Percentiles rank a stretch among this genome's conserved stretches.
Conservation (phyloP, 2,888 invertebrate species). For the Parasteatoda lunata region DNA sequence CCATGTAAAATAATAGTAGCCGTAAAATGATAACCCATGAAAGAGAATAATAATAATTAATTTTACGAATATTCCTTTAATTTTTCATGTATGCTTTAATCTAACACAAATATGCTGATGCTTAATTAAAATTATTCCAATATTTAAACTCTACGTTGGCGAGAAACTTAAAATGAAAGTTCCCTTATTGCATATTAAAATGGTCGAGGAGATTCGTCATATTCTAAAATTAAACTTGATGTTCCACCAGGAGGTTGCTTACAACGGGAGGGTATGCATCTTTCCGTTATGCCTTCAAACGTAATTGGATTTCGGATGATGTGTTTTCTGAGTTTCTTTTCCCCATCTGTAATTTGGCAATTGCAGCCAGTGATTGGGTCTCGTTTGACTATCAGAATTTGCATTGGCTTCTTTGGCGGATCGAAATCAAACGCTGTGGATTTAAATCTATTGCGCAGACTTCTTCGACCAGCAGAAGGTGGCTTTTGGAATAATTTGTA, state of each 20-base stretch:
- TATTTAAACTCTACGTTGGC: no score
- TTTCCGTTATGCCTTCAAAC: conserved; percentile 49
- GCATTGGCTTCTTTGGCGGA: background rate
- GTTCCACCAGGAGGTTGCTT: conserved; percentile 42
- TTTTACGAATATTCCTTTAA: no score
- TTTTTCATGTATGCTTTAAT: no score
- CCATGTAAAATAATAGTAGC: no score
- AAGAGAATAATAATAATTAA: no score
- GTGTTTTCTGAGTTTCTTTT: background rate
- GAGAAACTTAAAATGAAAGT: no score
- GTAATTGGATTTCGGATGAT: conserved; percentile 47
- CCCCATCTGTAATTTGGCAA: background rate
- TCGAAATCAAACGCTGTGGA: conserved; percentile 30
- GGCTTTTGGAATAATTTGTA: conserved; percentile 24
- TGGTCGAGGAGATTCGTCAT: conserved; percentile 10
- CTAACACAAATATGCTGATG: no score
- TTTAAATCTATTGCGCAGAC: conserved; percentile 2
- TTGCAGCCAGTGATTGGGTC: conserved; percentile 56
- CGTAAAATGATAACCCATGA: no score
- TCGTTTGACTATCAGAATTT: background rate
- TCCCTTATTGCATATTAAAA: background rate
- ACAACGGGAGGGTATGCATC: conserved; percentile 6
- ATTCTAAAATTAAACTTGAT: conserved; percentile 35
- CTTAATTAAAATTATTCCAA: no score
- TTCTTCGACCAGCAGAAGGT: background rate